Base-by-base conservation (phyloP, 2,888 invertebrate genomes). In the Agonopterix heracliana region DNA sequence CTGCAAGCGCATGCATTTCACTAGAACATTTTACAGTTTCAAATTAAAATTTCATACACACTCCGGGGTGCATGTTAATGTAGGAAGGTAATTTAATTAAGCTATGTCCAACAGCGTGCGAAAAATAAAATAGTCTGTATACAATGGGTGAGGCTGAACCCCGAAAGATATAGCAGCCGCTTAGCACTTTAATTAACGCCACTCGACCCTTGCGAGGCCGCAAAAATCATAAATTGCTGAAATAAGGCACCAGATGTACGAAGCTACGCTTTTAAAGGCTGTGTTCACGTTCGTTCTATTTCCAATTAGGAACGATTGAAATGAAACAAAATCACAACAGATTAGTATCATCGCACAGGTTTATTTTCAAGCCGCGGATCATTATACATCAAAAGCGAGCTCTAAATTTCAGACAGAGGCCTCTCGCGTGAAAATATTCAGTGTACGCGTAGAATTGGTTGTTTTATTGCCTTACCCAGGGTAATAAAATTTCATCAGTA, bases 131-230 rank as follows among this genome's bases (percentile, higher is more conserved):
- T 53, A 54, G 52, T 48, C 49, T 50, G 38, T 10, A 38, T 38
- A 38, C 38, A 38, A 38, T 38, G n/a, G 38, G 38, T n/a, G 10
- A 38, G n/a, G 38, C 38, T n/a, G 10, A 26, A 26, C 38, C 9
- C 38, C 38, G 10, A 57, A 61, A 63, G 64, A 64, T 59, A 54
- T 48, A 53, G 57, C 49, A 41, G 54, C 46, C 56, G 56, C 59
- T 63, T 57, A 60, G 57, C 57, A 49, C 53, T 68, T 68, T 71
- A 66, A 66, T 71, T 66, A 67, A 66, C 63, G 57, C 56, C 49
- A 50, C 57, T 43, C 35, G 45, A 45, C 38, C 35, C 26, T 34
- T 14, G 11, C 17, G 47, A 49, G 51, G 49, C 59, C 55, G 49
- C 57, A 61, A 54, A 54, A 53, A 59, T 59, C 56, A 60, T 66